These are phyloP conservation scores for Rhadina sibilatrix DNA, from an alignment of 2,113 vertebrate species.

Conservation along the genomic window DNA sequence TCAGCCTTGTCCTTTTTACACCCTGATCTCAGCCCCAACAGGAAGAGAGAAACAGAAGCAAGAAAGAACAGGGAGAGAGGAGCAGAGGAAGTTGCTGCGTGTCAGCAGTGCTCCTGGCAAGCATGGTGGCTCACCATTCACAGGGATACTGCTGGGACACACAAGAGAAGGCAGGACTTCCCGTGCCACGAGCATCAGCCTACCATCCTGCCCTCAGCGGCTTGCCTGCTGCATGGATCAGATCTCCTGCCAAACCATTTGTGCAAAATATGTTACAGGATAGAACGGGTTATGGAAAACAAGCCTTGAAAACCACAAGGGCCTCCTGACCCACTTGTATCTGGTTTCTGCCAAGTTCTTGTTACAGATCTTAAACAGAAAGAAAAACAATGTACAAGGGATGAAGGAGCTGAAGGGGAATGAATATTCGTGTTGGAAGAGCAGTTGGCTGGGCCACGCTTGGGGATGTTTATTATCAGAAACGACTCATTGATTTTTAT, in stretches of 20 bases:
- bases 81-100: not conserved
- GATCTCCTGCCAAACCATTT: slow-evolving; percentile 48
- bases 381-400: slow-evolving; percentile 54
- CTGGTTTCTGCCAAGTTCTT: slow-evolving; percentile 70
- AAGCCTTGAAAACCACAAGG: slow-evolving; percentile 70
- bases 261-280: slow-evolving; percentile 64
- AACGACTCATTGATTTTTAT: not conserved
- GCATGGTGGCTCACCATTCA: not conserved
- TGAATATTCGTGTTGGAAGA: slow-evolving; percentile 33
- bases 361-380: slow-evolving; percentile 64
- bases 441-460: not conserved
- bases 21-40: not conserved
- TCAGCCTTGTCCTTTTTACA: not conserved
- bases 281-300: slow-evolving; percentile 65
- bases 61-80: not conserved
- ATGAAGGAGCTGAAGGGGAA: slow-evolving; percentile 24
- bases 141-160: not conserved
- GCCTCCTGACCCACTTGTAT: slow-evolving; percentile 71
- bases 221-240: slow-evolving; percentile 10
- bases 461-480: slow-evolving; percentile 28
- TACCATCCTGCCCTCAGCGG: slow-evolving; percentile 32
- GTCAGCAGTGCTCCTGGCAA: not conserved
- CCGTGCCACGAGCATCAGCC: not conserved
- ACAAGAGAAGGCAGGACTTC: not conserved
- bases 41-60: not conserved